phyloP scores from a whole-genome alignment of 2,797 vertebrate genomes.

The Chloroceryle amazona region DNA sequence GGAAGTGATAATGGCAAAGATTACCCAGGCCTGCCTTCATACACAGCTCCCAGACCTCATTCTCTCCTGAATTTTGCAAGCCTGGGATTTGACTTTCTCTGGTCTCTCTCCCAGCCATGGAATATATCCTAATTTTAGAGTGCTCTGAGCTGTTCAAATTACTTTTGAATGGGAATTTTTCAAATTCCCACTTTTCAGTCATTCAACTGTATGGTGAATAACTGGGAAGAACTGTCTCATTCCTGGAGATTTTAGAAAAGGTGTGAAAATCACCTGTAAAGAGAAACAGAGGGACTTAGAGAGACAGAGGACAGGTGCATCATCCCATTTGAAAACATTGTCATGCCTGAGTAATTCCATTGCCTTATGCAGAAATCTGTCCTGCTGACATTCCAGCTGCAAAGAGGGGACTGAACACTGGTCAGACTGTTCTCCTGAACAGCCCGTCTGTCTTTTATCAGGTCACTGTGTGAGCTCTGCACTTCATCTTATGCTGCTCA shows the following conservation, averaged over 20 bases:
- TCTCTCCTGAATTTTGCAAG: neutral
- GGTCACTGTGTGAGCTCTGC: neutral
- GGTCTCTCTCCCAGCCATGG: neutral
- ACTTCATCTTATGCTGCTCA: constrained; percentile 32
- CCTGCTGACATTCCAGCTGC: neutral
- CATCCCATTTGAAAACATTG: neutral
- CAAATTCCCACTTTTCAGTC: neutral
- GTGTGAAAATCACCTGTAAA: neutral
- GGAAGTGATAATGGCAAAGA: neutral
- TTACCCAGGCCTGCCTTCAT: neutral
- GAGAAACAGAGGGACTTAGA: neutral
- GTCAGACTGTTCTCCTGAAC: neutral
- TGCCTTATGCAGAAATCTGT: neutral
- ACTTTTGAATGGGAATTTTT: neutral
- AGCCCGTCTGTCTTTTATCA: neutral
- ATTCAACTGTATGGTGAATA: neutral
- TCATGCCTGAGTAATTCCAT: neutral
- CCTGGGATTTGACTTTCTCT: neutral
- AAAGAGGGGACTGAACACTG: neutral
- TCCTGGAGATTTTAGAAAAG: neutral
- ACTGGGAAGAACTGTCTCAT: neutral
- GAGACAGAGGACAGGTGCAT: neutral
- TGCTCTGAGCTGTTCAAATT: neutral
- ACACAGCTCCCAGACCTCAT: neutral
- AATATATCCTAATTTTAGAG: neutral